These are phyloP conservation scores for Helicoverpa zea DNA, from an alignment of 1,140 invertebrate genomes.

Conservation along the genomic window DNA sequence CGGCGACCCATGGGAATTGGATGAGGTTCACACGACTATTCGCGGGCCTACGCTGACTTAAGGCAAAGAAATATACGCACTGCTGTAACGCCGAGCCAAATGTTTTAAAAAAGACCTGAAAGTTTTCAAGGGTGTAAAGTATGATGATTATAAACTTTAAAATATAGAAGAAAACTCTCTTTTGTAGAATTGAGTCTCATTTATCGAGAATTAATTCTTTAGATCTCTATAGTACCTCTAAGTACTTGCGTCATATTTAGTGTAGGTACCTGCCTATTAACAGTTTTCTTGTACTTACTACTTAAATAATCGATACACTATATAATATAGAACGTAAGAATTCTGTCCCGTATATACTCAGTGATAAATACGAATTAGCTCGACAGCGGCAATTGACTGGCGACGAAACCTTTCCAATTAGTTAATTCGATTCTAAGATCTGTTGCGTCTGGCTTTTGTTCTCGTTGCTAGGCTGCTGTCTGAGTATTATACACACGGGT, in stretches of 20 bases:
- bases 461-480: constrained; percentile 21
- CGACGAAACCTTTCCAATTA: constrained; percentile 74
- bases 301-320: no score
- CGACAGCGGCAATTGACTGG: constrained; percentile 71
- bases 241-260: no score
- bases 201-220: no score
- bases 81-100: constrained; percentile 1
- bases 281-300: no score
- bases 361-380: constrained; percentile 70
- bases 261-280: no score
- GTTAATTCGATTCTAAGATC: constrained; percentile 69
- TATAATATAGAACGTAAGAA: constrained; percentile 18
- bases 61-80: not conserved
- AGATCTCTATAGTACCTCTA: no score
- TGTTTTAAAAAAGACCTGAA: not conserved
- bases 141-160: no score
- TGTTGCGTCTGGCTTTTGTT: constrained; percentile 39
- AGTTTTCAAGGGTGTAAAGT: no score
- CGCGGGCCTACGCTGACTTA: not conserved
- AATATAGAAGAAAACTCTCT: no score
- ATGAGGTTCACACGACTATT: constrained; percentile 39
- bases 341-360: constrained; percentile 48
- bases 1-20: constrained; percentile 24
- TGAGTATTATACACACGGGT: not conserved
- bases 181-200: no score